Evolutionary conservation across 23 tunicate species (phyloP).

Genomic region (Halocynthia aurantium): DNA sequence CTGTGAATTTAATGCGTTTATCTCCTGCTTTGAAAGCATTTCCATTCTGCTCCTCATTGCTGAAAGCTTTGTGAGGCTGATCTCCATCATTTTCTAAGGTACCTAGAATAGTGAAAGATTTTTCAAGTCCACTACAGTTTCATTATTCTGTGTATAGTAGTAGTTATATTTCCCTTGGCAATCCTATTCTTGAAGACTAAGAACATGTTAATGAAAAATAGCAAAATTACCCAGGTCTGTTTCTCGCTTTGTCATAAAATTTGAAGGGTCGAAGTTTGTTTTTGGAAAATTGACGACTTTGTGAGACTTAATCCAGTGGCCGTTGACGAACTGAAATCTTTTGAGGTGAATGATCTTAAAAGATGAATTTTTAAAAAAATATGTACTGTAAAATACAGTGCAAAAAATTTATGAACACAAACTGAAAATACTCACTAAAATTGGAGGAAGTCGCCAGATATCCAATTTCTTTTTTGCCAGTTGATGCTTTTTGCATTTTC

Average conservation of each 20-base stretch:
- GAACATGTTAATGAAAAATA: not conserved
- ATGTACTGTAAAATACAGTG: not conserved
- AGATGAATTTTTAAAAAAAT: not conserved
- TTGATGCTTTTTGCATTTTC: constrained; percentile 83
- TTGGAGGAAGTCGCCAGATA: constrained; percentile 91
- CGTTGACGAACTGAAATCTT: constrained; percentile 78
- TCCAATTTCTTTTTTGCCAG: constrained; percentile 88
- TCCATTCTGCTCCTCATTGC: no score
- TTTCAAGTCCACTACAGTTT: no score
- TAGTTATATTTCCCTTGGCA: no score
- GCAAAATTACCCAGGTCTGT: not conserved
- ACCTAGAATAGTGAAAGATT: no score
- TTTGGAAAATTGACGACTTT: constrained; percentile 78
- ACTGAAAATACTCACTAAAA: constrained; percentile 35
- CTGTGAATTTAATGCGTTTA: constrained; percentile 23
- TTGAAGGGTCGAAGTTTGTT: constrained; percentile 73
- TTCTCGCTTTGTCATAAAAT: constrained; percentile 68
- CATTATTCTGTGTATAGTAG: no score
- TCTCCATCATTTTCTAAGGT: no score
- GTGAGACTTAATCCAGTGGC: constrained; percentile 94
- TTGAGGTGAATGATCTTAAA: constrained; percentile 82
- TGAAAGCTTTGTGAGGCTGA: no score
- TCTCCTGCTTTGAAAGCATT: not conserved
- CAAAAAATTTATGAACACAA: not conserved
- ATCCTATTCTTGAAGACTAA: no score